Evolutionary conservation across 2,113 vertebrate genomes (phyloP), one percentile per base, ranked within the genome.

Genomic region (Pogona vitticeps): DNA sequence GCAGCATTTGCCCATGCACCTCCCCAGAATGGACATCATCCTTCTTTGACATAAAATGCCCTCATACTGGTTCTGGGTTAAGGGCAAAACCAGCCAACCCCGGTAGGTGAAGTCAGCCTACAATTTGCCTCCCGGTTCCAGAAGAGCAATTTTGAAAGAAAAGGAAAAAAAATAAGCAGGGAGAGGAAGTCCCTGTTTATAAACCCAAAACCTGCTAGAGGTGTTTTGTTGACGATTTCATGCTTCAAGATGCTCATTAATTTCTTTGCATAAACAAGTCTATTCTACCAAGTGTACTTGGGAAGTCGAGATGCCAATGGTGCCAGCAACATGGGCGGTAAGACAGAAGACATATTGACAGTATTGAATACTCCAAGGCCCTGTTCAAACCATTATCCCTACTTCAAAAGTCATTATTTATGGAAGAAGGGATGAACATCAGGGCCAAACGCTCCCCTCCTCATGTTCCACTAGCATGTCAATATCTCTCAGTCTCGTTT

Each of bases 201-300:
- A 95, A 96, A 94, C 72, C 92, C 86, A 91, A 93, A 94, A 95
- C 94, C 94, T 89, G 3, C 95, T 91, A 95, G 95, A 94, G 21
- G 1, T 85, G 13, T 70, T 76, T 92, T 96, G 95, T 96, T 96
- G 96, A 95, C 95, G 95, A 90, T 95, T 96, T 96, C 95, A 97
- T 96, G 96, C 96, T 97, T 96, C 95, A 96, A 95, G 93, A 94
- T 94, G 95, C 38, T 97, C 96, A 96, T 97, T 96, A 96, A 96
- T 81, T 86, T 83, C 93, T 52, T 93, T 63, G 79, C 95, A 95
- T 95, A 97, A 95, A 95, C 93, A 96, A 94, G 94, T 92, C 82
- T 73, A 65, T 86, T 92, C 90, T 88, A 88, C 56, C 88, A 65
- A 94, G 0, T 89, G 89, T 80, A 85, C 88, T 91, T 90, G 85